These are phyloP conservation scores for Siderastrea siderea DNA, from an alignment of 92 coral and sea anemone species.

Conservation along the genomic window DNA sequence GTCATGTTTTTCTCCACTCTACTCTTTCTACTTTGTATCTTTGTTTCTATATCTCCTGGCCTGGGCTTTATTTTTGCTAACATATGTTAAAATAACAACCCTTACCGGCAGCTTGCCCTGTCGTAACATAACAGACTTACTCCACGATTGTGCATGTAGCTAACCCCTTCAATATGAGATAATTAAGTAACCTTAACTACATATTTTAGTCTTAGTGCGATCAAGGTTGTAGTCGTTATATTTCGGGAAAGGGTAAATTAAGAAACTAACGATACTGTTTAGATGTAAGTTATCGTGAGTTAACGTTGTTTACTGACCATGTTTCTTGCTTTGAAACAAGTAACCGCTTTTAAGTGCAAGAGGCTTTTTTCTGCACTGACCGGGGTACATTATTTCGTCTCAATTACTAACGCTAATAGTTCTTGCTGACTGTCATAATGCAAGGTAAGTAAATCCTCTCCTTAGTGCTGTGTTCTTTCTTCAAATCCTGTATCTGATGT, in stretches of 20 bases:
- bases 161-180: not conserved
- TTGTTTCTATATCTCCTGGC: not conserved
- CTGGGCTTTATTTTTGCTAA: not conserved
- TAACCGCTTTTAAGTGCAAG: not conserved
- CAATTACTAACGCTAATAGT: constrained; percentile 44
- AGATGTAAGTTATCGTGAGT: not conserved
- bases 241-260: too few relatives aligned
- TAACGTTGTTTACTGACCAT: not conserved
- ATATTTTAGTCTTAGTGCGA: too few relatives aligned
- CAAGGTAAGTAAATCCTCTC: constrained; percentile 42
- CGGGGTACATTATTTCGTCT: not conserved
- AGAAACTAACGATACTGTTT: not conserved
- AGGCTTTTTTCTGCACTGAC: not conserved
- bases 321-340: not conserved
- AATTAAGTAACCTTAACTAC: not conserved
- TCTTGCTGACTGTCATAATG: constrained; percentile 2
- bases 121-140: not conserved
- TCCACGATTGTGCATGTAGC: not conserved
- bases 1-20: not conserved
- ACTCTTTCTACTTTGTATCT: not conserved
- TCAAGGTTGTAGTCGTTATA: too few relatives aligned
- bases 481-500: not conserved
- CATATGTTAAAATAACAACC: not conserved
- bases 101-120: constrained; percentile 3
- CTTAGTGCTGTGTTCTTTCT: not conserved